Conservation (phyloP, 2,113 vertebrate species). For the Siniperca chuatsi region DNA sequence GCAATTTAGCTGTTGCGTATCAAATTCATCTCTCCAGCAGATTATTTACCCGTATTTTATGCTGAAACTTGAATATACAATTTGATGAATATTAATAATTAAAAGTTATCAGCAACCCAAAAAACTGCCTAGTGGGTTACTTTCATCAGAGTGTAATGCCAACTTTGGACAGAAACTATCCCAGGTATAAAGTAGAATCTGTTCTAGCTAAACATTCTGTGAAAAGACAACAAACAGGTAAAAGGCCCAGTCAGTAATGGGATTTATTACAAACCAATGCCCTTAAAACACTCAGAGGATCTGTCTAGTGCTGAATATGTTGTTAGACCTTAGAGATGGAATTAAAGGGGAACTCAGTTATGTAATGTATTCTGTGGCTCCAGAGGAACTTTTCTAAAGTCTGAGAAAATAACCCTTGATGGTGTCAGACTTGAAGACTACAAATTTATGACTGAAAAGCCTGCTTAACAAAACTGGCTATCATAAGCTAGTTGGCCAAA, state of each 20-base stretch:
- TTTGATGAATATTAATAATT: no score
- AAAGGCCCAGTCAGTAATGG: neutral
- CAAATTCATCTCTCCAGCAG: neutral
- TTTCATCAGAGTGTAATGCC: neutral
- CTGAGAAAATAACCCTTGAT: neutral
- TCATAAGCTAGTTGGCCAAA: neutral
- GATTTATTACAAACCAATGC: neutral
- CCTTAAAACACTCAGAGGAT: neutral
- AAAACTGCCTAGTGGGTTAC: neutral
- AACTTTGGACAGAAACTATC: neutral
- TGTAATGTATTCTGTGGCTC: neutral
- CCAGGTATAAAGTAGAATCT: neutral
- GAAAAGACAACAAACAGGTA: neutral
- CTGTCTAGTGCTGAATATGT: neutral
- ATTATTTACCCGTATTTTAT: neutral
- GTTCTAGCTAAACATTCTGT: neutral
- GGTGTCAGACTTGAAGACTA: neutral
- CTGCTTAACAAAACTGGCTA: neutral
- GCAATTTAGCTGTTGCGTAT: neutral
- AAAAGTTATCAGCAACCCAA: no score
- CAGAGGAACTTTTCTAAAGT: neutral
- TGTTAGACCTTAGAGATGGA: neutral
- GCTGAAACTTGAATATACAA: neutral
- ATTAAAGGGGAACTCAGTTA: neutral
- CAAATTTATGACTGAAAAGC: neutral